These are phyloP conservation scores for Lepidochitona cinerea DNA, from an alignment of 2,888 invertebrate species.

Conservation along the genomic window DNA sequence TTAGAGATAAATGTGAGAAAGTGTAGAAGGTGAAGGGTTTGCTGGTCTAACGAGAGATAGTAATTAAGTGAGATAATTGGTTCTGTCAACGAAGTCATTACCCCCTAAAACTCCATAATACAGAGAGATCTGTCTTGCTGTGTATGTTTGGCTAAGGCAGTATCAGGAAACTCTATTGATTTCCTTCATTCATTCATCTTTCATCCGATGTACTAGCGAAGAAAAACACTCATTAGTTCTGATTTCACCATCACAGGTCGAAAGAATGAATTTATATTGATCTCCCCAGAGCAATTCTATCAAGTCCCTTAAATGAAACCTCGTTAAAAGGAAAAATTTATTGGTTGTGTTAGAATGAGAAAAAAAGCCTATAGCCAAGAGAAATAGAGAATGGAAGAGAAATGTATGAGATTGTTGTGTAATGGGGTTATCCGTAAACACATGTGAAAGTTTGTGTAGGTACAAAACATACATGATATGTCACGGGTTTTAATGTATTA, in stretches of 20 bases:
- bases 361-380: too few species aligned
- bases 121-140: background rate
- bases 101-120: background rate
- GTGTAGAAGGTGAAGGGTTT: too few species aligned
- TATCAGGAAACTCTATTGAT: background rate
- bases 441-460: too few species aligned
- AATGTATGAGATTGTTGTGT: too few species aligned
- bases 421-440: too few species aligned
- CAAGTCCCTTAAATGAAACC: background rate
- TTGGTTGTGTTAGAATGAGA: too few species aligned
- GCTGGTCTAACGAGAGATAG: background rate
- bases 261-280: slow-evolving; percentile 6
- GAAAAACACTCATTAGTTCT: slow-evolving; percentile 6
- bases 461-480: too few species aligned
- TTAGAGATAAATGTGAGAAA: too few species aligned
- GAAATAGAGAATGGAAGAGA: too few species aligned
- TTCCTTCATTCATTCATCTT: background rate
- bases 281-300: background rate
- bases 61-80: background rate
- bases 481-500: too few species aligned
- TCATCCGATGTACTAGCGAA: background rate
- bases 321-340: background rate
- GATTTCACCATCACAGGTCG: slow-evolving; percentile 6
- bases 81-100: slow-evolving; percentile 6
- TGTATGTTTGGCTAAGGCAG: background rate